Evolutionary conservation across 2,888 invertebrate genomes (phyloP).

Genomic region (Hypolimnas misippus): DNA sequence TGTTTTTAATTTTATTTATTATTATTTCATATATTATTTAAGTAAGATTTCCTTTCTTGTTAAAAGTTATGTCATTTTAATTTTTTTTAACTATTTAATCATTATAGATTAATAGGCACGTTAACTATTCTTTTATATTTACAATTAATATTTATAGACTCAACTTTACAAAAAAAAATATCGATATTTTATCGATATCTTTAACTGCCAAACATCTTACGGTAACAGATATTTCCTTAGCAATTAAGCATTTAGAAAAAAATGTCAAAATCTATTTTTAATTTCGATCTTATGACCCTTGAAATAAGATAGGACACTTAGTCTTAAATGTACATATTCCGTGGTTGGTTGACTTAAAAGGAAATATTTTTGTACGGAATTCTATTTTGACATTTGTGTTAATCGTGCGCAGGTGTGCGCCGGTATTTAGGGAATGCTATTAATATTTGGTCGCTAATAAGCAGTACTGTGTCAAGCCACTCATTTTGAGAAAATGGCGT

Average conservation of each 20-base stretch:
- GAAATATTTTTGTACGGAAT: constrained; percentile 68
- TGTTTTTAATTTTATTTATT: no score
- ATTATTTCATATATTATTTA: no score
- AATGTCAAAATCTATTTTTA: constrained; percentile 23
- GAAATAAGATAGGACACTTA: constrained; percentile 7
- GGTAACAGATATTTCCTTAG: constrained; percentile 57
- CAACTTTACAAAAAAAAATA: no score
- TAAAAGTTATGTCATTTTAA: no score
- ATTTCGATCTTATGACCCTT: constrained; percentile 14
- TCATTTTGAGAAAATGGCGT: no score
- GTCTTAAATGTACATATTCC: constrained; percentile 26
- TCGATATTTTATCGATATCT: not conserved
- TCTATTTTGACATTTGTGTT: constrained; percentile 80
- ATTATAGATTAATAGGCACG: no score
- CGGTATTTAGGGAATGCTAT: constrained; percentile 56
- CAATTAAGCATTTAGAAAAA: constrained; percentile 55
- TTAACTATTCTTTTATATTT: no score
- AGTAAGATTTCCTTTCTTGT: no score
- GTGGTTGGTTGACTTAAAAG: constrained; percentile 62
- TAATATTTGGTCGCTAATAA: constrained; percentile 24
- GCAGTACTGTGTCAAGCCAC: no score
- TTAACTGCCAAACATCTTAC: constrained; percentile 18
- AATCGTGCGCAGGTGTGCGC: constrained; percentile 74
- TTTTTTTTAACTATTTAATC: no score
- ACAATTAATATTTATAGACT: no score